Evolutionary conservation across 2,888 invertebrate genomes (phyloP).

Genomic region (Protophormia terraenovae): DNA sequence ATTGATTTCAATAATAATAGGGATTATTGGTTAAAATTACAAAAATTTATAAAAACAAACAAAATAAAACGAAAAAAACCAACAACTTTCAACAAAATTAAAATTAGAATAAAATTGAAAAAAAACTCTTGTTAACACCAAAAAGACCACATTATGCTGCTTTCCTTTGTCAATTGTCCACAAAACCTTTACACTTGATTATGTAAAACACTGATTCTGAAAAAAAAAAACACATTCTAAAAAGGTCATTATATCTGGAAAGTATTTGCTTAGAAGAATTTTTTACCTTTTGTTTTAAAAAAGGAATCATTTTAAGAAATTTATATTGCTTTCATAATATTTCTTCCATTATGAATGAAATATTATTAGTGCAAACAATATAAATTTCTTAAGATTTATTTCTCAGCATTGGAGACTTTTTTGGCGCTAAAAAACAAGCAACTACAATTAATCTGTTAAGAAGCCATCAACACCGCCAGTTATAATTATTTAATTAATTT

Average conservation of each 20-base stretch:
- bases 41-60: conserved; percentile 16
- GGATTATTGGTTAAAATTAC: conserved; percentile 53
- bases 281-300: conserved; percentile 43
- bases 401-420: not conserved
- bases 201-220: no score
- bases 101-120: not conserved
- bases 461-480: conserved; percentile 60
- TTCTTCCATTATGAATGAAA: not conserved
- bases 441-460: not conserved
- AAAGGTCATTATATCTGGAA: not conserved
- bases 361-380: not conserved
- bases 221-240: not conserved
- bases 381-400: conserved; percentile 5
- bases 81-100: conserved; percentile 32
- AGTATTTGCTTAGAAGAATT: not conserved
- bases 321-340: not conserved
- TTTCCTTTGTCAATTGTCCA: not conserved
- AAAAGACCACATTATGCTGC: not conserved
- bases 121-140: not conserved
- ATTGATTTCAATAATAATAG: conserved; percentile 39
- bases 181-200: not conserved
- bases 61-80: conserved; percentile 34
- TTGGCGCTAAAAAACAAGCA: not conserved
- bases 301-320: conserved; percentile 23
- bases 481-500: conserved; percentile 40